Evolutionary conservation across 2,797 vertebrate genomes (phyloP).

Genomic region (Dromococcyx pavoninus): DNA sequence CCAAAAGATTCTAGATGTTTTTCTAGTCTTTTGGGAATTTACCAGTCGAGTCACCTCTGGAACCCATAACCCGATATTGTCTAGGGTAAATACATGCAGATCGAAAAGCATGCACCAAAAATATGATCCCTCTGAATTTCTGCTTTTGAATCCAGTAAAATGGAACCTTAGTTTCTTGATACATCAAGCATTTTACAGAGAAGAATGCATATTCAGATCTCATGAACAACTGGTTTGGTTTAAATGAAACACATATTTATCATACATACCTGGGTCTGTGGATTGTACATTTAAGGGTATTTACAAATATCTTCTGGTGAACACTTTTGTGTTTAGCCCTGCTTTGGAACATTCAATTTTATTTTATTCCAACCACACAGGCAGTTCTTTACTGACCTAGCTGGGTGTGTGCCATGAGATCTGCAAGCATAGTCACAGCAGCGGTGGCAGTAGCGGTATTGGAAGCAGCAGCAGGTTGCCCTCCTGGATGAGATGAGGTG

Average conservation of each 20-base stretch:
- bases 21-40: background rate
- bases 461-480: slow-evolving; percentile 82
- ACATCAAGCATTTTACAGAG: slow-evolving; percentile 34
- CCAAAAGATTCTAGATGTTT: background rate
- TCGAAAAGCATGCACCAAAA: background rate
- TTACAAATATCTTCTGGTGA: background rate
- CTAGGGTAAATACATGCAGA: background rate
- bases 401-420: slow-evolving; percentile 90
- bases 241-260: background rate
- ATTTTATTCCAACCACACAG: background rate
- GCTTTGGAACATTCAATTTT: background rate
- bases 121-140: background rate
- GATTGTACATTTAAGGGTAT: background rate
- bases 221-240: background rate
- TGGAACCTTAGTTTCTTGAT: background rate
- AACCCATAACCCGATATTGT: background rate
- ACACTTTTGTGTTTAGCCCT: background rate
- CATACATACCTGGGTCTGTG: slow-evolving; percentile 46
- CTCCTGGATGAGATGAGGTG: slow-evolving; percentile 95
- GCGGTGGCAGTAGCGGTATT: slow-evolving; percentile 71
- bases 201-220: background rate
- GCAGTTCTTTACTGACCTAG: slow-evolving; percentile 86
- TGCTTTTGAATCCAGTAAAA: background rate
- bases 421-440: slow-evolving; percentile 83
- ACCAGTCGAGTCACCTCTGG: background rate